A percentile compares a stretch with the other conserved stretches of the same genome.
These are phyloP conservation scores for Drosophila equinoxialis DNA, from an alignment of 1,140 invertebrate species.

Conservation along the genomic window DNA sequence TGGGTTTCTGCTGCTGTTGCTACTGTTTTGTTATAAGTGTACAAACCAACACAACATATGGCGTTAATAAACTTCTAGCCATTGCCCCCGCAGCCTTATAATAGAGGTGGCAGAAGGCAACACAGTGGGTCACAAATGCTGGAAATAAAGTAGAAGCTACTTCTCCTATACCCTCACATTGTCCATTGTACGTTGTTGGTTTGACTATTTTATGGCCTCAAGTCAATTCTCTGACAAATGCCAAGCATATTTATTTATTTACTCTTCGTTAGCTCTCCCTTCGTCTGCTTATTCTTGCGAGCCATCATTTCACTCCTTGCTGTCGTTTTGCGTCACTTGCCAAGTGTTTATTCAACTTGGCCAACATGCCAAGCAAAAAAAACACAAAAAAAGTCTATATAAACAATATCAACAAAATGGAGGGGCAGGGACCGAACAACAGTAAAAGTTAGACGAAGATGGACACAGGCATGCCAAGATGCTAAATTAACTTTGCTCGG, in stretches of 20 bases:
- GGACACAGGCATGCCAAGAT: constrained; percentile 11
- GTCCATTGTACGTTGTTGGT: constrained; percentile 58
- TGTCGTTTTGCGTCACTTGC: constrained; percentile 65
- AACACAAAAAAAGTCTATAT: not conserved
- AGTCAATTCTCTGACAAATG: constrained; percentile 80
- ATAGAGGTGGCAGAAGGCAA: constrained; percentile 15
- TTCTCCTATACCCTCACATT: constrained; percentile 9
- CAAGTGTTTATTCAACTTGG: constrained; percentile 73
- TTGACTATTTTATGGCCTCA: constrained; percentile 75
- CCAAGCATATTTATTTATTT: constrained; percentile 81
- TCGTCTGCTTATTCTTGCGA: constrained; percentile 13
- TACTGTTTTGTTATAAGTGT: constrained; percentile 68
- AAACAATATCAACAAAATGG: constrained; percentile 1
- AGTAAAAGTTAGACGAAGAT: not conserved
- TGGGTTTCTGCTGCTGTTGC: constrained; percentile 45
- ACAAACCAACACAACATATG: constrained; percentile 64
- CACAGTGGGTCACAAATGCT: constrained; percentile 22
- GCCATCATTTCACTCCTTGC: constrained; percentile 31
- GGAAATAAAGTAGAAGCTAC: constrained; percentile 22
- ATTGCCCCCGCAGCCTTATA: constrained; percentile 26
- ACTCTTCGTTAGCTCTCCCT: constrained; percentile 47
- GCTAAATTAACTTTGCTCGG: constrained; percentile 8
- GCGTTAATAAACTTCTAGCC: constrained; percentile 75
- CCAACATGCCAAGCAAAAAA: constrained; percentile 20
- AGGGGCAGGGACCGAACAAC: not conserved